A percentile compares a stretch with the other conserved stretches of the same genome.
Evolutionary conservation across 2,113 vertebrate species (phyloP).

Genomic region (Rhegmatorhina hoffmannsi): DNA sequence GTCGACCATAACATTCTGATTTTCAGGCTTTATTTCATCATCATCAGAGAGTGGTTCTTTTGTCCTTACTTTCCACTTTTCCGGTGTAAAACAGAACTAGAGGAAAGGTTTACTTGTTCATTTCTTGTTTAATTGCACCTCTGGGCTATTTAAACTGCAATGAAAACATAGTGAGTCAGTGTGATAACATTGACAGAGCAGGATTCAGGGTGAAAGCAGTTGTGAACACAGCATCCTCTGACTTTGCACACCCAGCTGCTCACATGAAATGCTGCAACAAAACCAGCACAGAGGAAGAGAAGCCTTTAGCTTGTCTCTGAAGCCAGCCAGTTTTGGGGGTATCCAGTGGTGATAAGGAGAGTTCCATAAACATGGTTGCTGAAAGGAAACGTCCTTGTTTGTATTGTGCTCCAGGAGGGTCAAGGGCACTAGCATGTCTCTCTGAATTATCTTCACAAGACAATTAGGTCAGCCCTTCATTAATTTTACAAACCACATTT

Average conservation of each 20-base stretch:
- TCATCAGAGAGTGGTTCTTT: neutral
- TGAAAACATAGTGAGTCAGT: neutral
- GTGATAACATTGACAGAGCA: neutral
- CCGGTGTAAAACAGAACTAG: neutral
- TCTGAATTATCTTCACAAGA: conserved; percentile 33
- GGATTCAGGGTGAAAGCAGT: neutral
- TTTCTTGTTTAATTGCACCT: neutral
- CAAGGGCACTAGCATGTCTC: neutral
- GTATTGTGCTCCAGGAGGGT: neutral
- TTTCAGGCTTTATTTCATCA: neutral
- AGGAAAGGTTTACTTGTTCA: neutral
- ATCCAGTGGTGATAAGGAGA: neutral
- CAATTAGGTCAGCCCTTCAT: conserved; percentile 46
- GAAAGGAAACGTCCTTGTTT: neutral
- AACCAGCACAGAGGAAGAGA: neutral
- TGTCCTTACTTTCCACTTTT: neutral
- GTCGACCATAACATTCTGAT: neutral
- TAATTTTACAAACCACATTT: conserved; percentile 61
- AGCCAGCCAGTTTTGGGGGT: neutral
- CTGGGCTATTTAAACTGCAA: neutral
- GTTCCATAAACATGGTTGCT: neutral
- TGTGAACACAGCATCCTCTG: neutral
- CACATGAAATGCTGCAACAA: neutral
- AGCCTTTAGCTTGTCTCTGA: neutral
- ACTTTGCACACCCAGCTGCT: neutral